These are phyloP conservation scores for Sialis lutaria DNA, from an alignment of 2,888 invertebrate species.

Conservation along the genomic window DNA sequence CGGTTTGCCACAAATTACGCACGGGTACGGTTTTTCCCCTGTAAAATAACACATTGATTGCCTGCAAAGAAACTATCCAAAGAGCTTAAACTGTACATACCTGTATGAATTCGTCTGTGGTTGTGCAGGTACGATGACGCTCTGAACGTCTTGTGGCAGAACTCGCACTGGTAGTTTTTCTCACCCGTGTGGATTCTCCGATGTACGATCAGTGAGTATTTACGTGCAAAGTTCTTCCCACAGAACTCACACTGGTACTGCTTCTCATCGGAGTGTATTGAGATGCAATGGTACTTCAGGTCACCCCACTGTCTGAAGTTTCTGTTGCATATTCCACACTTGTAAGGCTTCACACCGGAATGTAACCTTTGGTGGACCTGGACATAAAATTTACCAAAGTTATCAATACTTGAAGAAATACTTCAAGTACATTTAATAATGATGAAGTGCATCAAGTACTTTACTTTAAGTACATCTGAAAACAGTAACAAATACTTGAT, in stretches of 20 bases:
- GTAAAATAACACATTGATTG: constrained; percentile 11
- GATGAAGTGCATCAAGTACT: too few species aligned
- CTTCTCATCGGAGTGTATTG: constrained; percentile 65
- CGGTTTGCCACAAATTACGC: constrained; percentile 57
- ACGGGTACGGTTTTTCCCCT: constrained; percentile 64
- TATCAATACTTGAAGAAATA: background rate
- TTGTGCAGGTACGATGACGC: constrained; percentile 73
- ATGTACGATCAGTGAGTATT: constrained; percentile 74
- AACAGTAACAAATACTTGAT: too few species aligned
- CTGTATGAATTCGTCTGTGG: constrained; percentile 73
- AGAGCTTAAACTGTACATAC: constrained; percentile 21
- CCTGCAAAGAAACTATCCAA: background rate
- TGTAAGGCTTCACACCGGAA: constrained; percentile 71
- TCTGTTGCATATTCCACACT: constrained; percentile 61
- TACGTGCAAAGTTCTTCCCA: constrained; percentile 73
- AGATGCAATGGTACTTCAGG: constrained; percentile 69
- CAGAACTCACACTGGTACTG: constrained; percentile 80
- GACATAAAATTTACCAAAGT: constrained; percentile 6
- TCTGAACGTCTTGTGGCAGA: constrained; percentile 66
- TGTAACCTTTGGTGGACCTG: constrained; percentile 65
- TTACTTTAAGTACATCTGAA: too few species aligned
- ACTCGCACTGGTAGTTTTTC: constrained; percentile 71
- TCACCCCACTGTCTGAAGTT: constrained; percentile 80
- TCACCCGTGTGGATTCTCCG: constrained; percentile 76
- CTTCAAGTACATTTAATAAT: background rate